Evolutionary conservation across 2,888 invertebrate species (phyloP), one percentile per base, ranked within the genome.

Genomic region (Pseudeuparius sepicola): DNA sequence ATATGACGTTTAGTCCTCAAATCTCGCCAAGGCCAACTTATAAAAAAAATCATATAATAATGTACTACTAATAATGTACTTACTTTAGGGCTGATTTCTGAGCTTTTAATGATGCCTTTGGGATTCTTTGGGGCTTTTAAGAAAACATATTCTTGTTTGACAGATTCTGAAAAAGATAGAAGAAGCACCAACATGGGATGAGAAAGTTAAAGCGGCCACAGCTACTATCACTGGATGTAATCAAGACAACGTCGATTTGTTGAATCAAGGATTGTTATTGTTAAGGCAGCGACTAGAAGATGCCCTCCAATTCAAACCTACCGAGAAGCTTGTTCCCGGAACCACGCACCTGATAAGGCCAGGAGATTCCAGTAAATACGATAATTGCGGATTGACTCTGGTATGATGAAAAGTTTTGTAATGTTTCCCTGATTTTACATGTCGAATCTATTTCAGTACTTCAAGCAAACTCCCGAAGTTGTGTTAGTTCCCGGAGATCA

Each of bases 401-500:
- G 61, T 61, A 52, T 7, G 26, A 7, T 6, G 9, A 25, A 25
- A 25, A 6, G 11, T 7, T 25, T 5, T 7, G 11, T 7, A 20
- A 20, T 20, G n/a, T 20, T 20, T 20, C 20, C 20, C 9, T 20
- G n/a, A 20, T n/a, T n/a, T n/a, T n/a, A n/a, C n/a, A n/a, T 24
- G 10, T 40, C 29, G 30, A 37, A 24, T 41, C 47, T 43, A 31
- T 67, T 69, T 17, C 67, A 73, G 64, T 61, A 69, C 23, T 76
- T 77, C 2, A 68, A 69, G 24, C 68, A 67, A 3, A 65, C 66
- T 5, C 70, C 82, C 0, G 66, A 68, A 2, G 64, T 82, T 0
- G 32, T 37, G 3, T 34, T 48, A 26, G 42, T 80, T 3, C 75
- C 76, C 52, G 86, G 85, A 6, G 79, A 81, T 54, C 86, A 86